A percentile compares a stretch with the other conserved stretches of the same genome.
Conservation (phyloP, 1,140 invertebrate genomes). For the Bombus breviceps region DNA sequence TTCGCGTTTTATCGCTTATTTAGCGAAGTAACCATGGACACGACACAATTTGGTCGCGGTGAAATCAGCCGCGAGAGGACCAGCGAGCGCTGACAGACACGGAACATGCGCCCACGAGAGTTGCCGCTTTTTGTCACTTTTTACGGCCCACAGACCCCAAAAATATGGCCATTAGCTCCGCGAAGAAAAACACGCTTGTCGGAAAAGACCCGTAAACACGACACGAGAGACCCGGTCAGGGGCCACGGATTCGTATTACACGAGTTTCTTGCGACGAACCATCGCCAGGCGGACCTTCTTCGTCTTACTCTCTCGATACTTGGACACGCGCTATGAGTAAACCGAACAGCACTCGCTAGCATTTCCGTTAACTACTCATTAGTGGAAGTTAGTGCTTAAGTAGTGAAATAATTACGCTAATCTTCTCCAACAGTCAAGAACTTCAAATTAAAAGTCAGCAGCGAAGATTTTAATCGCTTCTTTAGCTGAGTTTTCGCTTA, state of each 20-base stretch:
- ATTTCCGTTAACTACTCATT: too few species aligned
- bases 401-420: too few species aligned
- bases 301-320: background rate
- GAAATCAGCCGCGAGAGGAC: slow-evolving; percentile 54
- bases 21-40: slow-evolving; percentile 29
- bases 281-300: background rate
- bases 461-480: too few species aligned
- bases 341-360: too few species aligned
- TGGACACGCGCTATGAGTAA: background rate
- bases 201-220: slow-evolving; percentile 58
- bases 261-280: slow-evolving; percentile 47
- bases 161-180: slow-evolving; percentile 72
- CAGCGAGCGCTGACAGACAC: slow-evolving; percentile 70
- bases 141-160: slow-evolving; percentile 62
- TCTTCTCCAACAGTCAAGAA: too few species aligned
- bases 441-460: too few species aligned
- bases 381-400: too few species aligned
- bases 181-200: slow-evolving; percentile 64
- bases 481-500: too few species aligned
- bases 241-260: slow-evolving; percentile 62
- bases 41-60: slow-evolving; percentile 1
- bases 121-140: slow-evolving; percentile 69
- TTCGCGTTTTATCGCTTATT: slow-evolving; percentile 58
- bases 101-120: slow-evolving; percentile 69
- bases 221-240: slow-evolving; percentile 53